Conservation (phyloP, 2,888 invertebrate species). For the Masnerella sp. region DNA sequence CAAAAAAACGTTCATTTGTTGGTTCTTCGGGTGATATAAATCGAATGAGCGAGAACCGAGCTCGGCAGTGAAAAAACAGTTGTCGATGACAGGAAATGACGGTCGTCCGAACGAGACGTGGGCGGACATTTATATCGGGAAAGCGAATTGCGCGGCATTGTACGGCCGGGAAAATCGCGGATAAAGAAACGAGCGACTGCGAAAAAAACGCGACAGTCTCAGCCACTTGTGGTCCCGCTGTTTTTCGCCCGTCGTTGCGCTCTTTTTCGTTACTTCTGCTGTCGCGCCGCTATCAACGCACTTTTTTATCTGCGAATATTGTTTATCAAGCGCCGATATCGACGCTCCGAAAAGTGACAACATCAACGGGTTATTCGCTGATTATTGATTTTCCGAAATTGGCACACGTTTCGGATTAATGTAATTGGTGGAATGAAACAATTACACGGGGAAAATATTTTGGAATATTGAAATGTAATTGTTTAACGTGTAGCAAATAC, state of each 20-base stretch:
- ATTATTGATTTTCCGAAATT: slow-evolving; percentile 2
- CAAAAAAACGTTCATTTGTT: slow-evolving; percentile 26
- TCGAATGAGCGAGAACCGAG: slow-evolving; percentile 24
- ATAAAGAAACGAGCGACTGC: slow-evolving; percentile 11
- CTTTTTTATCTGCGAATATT: slow-evolving; percentile 3
- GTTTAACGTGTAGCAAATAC: too few species aligned
- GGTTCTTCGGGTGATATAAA: slow-evolving; percentile 27
- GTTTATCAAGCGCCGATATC: slow-evolving; percentile 3
- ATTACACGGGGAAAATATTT: background rate
- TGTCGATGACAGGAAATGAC: slow-evolving; percentile 47
- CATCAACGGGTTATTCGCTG: slow-evolving; percentile 8
- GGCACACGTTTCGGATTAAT: background rate
- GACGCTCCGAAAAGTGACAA: background rate
- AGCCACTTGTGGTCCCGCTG: slow-evolving; percentile 1
- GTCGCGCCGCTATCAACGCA: too few species aligned
- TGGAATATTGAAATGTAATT: background rate
- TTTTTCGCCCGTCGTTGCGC: background rate
- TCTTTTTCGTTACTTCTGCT: background rate
- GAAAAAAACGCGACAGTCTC: slow-evolving; percentile 27
- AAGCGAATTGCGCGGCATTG: slow-evolving; percentile 42
- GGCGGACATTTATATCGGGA: slow-evolving; percentile 51
- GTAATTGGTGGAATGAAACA: background rate
- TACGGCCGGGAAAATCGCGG: slow-evolving; percentile 24
- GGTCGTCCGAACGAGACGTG: slow-evolving; percentile 40
- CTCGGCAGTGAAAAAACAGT: slow-evolving; percentile 34